Base-by-base conservation (phyloP, 1,140 invertebrate species). In the Microvelia longipes region DNA sequence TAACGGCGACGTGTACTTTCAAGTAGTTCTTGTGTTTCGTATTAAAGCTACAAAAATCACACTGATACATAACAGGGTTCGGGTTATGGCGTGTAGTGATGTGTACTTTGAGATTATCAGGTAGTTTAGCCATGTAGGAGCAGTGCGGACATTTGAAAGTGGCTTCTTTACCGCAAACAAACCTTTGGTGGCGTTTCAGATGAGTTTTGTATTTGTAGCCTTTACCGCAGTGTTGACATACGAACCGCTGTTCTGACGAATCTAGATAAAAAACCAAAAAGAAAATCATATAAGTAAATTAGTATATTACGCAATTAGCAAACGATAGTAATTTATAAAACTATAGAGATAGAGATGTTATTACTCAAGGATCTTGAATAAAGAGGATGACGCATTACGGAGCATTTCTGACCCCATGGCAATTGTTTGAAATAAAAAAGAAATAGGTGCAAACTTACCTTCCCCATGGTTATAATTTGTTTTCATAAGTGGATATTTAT, bases 91-190 rank as follows among this genome's bases (percentile, higher is more conserved):
- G 26, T 14, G 60, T 24, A n/a, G 15, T 28, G 25, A 73, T 67
- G 29, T 73, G 72, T 0, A 14, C 50, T 26, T 69, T 69, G 13
- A 72, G 50, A 60, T 68, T 66, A 19, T 60, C 81, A 68, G 79
- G 80, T 70, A 80, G 77, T 74, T 81, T 82, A 64, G 79, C 80
- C 30, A 77, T 77, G 67, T 79, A 79, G 14, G n/a, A 27, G 71
- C 80, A 81, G 29, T 76, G 71, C 1, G 73, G 74, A 70, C 79
- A 80, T 2, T 72, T 71, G 70, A 79, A 80, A 69, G 78, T 75
- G 11, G 78, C 77, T 28, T 28, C 24, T 30, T 83, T 82, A 24
- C 86, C 85, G 76, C 87, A 88, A 77, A 88, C 86, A 71, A 85
- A 80, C 73, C 81, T 78, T 0, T 82, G 76, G 71, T 85, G 84